phyloP scores from a whole-genome alignment of 1,140 invertebrate genomes.

The Aphis gossypii region DNA sequence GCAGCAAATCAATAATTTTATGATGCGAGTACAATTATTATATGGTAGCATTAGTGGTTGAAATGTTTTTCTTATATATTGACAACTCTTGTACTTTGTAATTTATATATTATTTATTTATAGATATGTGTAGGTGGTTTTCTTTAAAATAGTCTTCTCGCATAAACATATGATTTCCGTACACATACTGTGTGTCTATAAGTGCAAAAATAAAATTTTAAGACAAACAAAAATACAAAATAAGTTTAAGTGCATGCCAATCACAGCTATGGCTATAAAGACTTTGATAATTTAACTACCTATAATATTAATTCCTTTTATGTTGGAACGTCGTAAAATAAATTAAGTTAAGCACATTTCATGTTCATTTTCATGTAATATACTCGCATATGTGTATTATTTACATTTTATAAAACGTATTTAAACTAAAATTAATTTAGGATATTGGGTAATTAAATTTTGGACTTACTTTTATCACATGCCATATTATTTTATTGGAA shows the following conservation, averaged over 20 bases:
- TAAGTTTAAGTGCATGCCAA: not conserved
- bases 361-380: not conserved
- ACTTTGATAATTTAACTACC: not conserved
- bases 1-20: conserved; percentile 40
- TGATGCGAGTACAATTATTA: not conserved
- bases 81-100: not conserved
- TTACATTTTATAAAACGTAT: not conserved
- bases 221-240: not conserved
- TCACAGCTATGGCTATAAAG: not conserved
- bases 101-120: not conserved
- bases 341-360: not conserved
- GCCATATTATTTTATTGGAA: not conserved
- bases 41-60: not conserved
- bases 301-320: not conserved
- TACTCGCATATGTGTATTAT: not conserved
- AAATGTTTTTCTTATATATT: conserved; percentile 7
- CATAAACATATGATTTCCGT: not conserved
- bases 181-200: not conserved
- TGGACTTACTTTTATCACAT: not conserved
- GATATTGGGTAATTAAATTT: not conserved
- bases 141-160: not conserved
- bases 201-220: no score
- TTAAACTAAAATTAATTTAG: not conserved
- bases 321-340: not conserved
- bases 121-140: not conserved